Evolutionary conservation across 1,140 invertebrate genomes (phyloP), one percentile per base, ranked within the genome.

Genomic region (Chrysomallon squamiferum): DNA sequence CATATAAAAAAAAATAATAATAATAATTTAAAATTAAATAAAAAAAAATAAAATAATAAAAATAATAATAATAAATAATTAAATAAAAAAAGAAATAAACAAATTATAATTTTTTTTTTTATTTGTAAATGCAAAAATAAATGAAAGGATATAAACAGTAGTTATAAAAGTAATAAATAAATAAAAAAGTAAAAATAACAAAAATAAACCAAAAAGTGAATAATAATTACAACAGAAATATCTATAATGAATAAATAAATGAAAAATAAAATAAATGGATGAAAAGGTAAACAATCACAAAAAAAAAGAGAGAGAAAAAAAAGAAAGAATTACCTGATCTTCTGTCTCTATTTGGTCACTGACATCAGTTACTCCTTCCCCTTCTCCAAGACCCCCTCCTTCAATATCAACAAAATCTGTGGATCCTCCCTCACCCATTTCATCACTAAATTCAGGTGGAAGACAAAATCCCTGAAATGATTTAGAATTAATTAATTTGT

Each of bases 281-380:
- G n/a, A 38, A 29, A n/a, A 59, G 57, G 7, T n/a, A 59, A 18
- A 33, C 11, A 38, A 32, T 5, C 33, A 35, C n/a, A 33, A 38
- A 38, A 59, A 38, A 59, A 20, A 22, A 20, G n/a, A n/a, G n/a
- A n/a, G n/a, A n/a, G n/a, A n/a, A n/a, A n/a, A 47, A 33, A 54
- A 56, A 11, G 9, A 35, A 33, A 27, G 6, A 64, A 30, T 56
- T 54, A 88, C 84, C 78, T 88, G 96, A 87, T 98, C 97, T 87
- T 98, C 92, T 58, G 88, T 92, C 84, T 98, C 95, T 38, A 98
- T 94, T 80, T 86, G 83, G 60, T 98, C 95, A 1, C 95, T 98
- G 5, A 98, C 94, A 87, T 99, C 96, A 78, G 85, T 95, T 66
- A 93, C 89, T 11, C 95, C 96, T 62, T 97, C 92, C 0, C 96